Evolutionary conservation across 2,113 vertebrate genomes (phyloP), one percentile per base, ranked within the genome.

Genomic region (Oenanthe melanoleuca): DNA sequence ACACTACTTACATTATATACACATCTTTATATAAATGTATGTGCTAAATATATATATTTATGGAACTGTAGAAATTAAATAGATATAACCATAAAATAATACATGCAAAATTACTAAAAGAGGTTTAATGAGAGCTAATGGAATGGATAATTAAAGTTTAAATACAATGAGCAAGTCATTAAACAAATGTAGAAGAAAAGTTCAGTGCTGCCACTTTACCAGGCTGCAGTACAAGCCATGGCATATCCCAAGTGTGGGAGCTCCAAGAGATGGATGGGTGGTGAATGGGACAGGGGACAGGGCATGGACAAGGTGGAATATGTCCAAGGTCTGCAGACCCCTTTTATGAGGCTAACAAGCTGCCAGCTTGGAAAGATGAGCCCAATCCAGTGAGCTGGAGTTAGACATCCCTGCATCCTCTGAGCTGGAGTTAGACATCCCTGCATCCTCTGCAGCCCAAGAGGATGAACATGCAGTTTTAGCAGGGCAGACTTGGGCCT

Each of bases 241-340:
- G 12, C 26, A 21, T 14, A 8, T 28, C 38, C 60, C 25, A 26
- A 33, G 5, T 31, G 16, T 17, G 8, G 34, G 31, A 81, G 28
- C 9, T 53, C 73, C 28, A 49, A 40, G 37, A 44, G 14, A 9
- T 2, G 2, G 7, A 19, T 9, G 2, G 5, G 3, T 69, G 29
- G 24, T 38, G 49, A 47, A 65, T 24, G 6, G 5, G 2, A 38
- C 6, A 2, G 14, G 4, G 3, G 1, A 37, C 7, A 59, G 18
- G 5, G 4, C 5, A 38, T 0, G 12, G 11, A 14, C 8, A 37
- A 42, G 3, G 4, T 73, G 29, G 14, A 81, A 64, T 9, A 31
- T 14, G 2, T 14, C 15, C 29, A 80, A 29, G 17, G 9, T 9
- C 20, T 55, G 11, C 26, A 50, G 22, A 44, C 1, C 3, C 3